These are phyloP conservation scores for Microplitis mediator DNA, from an alignment of 1,140 invertebrate genomes.

Conservation along the genomic window DNA sequence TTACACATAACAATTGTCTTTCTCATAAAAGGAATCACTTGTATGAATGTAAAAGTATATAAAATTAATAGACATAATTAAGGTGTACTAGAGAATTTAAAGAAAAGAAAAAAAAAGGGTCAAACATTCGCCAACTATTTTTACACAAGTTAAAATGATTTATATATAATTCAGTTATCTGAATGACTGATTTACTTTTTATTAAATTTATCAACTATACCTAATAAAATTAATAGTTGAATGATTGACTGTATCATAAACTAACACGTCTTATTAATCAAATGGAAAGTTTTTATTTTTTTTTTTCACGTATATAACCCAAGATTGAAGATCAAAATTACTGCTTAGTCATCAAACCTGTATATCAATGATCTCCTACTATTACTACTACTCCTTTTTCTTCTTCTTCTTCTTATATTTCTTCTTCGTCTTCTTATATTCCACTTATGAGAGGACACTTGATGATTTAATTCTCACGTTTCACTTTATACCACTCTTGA, in stretches of 20 bases:
- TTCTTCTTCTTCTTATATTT: neutral
- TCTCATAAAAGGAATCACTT: neutral
- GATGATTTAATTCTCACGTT: conserved; percentile 34
- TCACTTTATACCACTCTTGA: conserved; percentile 34
- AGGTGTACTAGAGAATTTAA: neutral
- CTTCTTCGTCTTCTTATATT: neutral
- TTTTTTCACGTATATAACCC: neutral
- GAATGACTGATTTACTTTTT: too few species aligned
- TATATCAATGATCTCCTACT: neutral
- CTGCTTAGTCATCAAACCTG: conserved; percentile 18
- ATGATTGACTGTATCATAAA: neutral
- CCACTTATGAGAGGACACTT: neutral
- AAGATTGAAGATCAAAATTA: neutral
- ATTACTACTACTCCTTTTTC: neutral
- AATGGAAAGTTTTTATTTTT: neutral
- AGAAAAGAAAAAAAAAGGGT: neutral
- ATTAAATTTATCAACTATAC: neutral
- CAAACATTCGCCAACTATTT: neutral
- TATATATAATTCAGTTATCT: neutral
- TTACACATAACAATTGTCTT: conserved; percentile 5
- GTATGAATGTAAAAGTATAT: neutral
- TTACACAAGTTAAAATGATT: neutral
- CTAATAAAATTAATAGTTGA: neutral
- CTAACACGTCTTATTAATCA: neutral
- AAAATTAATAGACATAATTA: neutral